These are phyloP conservation scores for Xiphophorus birchmanni DNA, from an alignment of 2,797 vertebrate genomes.

Conservation along the genomic window DNA sequence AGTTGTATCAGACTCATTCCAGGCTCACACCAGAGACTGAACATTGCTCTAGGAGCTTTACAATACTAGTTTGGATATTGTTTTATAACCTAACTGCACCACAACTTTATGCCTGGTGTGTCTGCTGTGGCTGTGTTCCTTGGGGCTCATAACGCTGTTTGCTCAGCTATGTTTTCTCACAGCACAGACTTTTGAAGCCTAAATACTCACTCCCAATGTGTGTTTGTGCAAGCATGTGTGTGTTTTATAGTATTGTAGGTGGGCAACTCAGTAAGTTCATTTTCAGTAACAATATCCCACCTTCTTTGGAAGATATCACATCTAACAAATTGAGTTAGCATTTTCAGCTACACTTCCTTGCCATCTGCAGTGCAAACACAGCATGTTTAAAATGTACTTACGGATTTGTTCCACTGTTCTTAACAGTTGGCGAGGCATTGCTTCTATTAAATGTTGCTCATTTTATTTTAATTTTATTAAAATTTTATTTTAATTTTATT, in stretches of 20 bases:
- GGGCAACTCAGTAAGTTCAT: not conserved
- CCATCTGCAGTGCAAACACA: conserved; percentile 1
- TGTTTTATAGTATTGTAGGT: not conserved
- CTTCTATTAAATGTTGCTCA: not conserved
- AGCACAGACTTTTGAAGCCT: not conserved
- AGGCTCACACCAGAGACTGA: not conserved
- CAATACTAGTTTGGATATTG: not conserved
- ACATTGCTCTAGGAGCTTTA: not conserved
- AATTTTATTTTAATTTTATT: too few species aligned
- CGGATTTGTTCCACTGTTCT: not conserved
- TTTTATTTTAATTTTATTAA: not conserved
- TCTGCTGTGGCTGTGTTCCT: not conserved
- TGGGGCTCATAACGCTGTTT: not conserved
- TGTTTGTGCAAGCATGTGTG: not conserved
- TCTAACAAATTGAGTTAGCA: conserved; percentile 14
- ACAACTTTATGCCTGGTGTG: not conserved
- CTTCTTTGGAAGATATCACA: conserved; percentile 1
- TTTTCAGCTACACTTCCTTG: not conserved
- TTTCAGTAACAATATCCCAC: not conserved
- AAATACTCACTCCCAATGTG: not conserved
- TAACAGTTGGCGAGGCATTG: not conserved
- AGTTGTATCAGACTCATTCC: not conserved
- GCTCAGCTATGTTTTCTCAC: not conserved
- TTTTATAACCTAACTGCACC: not conserved
- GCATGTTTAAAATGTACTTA: conserved; percentile 9